Evolutionary conservation across 2,888 invertebrate genomes (phyloP), one percentile per base, ranked within the genome.

Genomic region (Sphaerophoria taeniata): DNA sequence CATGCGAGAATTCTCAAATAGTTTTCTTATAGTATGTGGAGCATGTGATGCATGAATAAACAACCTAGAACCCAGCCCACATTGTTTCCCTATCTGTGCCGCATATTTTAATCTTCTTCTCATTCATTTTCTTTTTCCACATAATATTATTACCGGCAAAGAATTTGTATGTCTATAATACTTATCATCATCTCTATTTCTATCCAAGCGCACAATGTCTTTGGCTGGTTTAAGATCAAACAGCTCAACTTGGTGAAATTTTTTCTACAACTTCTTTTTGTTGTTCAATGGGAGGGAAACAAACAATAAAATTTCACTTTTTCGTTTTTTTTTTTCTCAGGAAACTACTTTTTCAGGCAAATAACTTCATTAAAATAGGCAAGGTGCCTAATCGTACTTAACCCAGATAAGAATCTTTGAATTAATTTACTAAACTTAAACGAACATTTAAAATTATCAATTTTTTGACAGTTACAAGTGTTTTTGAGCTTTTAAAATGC

Each of bases 301-400:
- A 5, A 43, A 9, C 4, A 43, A 53, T 71, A 73, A 67, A 67
- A 39, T 81, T 75, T 81, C 75, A 81, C 81, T 81, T 81, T 77
- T 70, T 71, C 34, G 34, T 56, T 70, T 80, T 65, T 81, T 81
- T 31, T 71, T 63, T 36, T 67, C 6, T 16, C 31, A 39, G 51
- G 39, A 53, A 67, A 14, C 39, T 51, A 36, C 49, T 51, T 61
- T 45, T 12, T 14, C 11, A 12, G 6, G 4, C 16, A 6, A 47
- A 24, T 51, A 36, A 3, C 51, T 51, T 4, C 39, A 31, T 67
- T 67, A 6, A n/a, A 53, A 31, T 6, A 31, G 31, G 39, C 12
- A 9, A 43, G 16, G 24, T 60, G 9, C 11, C 49, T 49, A 16
- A 36, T 36, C 36, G 34, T 6, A 4, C 16, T 14, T 1, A 36